Percentiles rank a stretch among this genome's conserved stretches.
These are phyloP conservation scores for Austrolebias charrua DNA, from an alignment of 2,797 vertebrate genomes.

Conservation along the genomic window DNA sequence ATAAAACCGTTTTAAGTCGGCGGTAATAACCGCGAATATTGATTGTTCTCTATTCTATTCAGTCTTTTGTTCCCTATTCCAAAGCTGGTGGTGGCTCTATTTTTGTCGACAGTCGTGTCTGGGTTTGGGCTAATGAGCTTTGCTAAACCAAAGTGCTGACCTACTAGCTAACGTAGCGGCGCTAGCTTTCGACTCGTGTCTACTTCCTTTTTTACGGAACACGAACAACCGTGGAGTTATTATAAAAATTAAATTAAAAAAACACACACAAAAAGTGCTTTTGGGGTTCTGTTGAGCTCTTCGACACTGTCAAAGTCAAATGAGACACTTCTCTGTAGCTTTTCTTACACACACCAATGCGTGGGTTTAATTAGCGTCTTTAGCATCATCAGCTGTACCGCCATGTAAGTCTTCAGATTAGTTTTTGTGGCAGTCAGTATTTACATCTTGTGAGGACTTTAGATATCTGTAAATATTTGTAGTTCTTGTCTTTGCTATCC, in stretches of 20 bases:
- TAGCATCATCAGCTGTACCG: not conserved
- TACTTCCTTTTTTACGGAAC: slow-evolving; percentile 27
- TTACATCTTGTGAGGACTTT: not conserved
- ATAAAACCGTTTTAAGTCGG: not conserved
- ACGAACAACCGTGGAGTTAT: not conserved
- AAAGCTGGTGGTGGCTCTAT: not conserved
- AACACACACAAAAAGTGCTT: too few species aligned
- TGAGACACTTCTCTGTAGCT: slow-evolving; percentile 7
- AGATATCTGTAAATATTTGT: not conserved
- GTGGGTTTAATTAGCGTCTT: not conserved
- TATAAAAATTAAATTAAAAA: too few species aligned
- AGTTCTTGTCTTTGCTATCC: not conserved
- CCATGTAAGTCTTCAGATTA: too few species aligned
- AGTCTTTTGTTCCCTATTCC: not conserved
- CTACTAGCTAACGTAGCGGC: slow-evolving; percentile 46
- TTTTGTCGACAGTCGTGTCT: not conserved
- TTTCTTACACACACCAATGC: not conserved
- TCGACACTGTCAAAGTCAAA: not conserved
- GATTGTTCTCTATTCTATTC: not conserved
- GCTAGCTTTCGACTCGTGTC: slow-evolving; percentile 46
- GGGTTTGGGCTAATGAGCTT: slow-evolving; percentile 6
- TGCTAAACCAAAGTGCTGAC: slow-evolving; percentile 43
- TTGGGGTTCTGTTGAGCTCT: too few species aligned
- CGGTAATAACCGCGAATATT: not conserved
- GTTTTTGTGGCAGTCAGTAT: too few species aligned